Evolutionary conservation across 2,888 invertebrate species (phyloP), one percentile per base, ranked within the genome.

Genomic region (Escarpia spicata): DNA sequence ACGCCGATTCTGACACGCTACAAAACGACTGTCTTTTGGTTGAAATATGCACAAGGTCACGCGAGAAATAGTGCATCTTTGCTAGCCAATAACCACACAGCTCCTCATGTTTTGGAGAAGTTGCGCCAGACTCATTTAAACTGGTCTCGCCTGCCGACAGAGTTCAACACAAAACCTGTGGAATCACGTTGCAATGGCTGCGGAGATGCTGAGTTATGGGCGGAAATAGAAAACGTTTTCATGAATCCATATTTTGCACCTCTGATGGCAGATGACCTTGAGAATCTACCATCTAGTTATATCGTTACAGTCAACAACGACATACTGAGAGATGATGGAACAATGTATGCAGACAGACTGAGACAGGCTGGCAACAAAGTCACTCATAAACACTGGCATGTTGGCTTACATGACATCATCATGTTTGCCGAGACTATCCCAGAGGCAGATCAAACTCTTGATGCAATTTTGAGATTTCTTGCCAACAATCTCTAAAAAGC

Each of bases 231-330:
- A 44, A 94, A 93, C 8, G 94, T 94, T 93, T 92, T 96, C 10
- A 92, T 93, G 31, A 95, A 96, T 93, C 95, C 95, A 2, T 95
- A 95, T 91, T 96, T 96, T 90, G 95, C 96, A 45, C 96, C 96
- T 10, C 95, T 96, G 94, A 95, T 96, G 95, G 94, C 95, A 9
- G 94, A 92, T 4, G 94, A 96, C 92, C 93, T 96, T 19, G 93
- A 93, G 10, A 95, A 94, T 12, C 93, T 96, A 90, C 96, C 96
- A 0, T 94, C 95, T 60, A 95, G 96, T 2, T 96, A 96, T 92
- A 94, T 97, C 90, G 94, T 96, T 12, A 96, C 96, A 31, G 95
- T 96, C 58, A 96, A 96, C 91, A 96, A 95, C 94, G 97, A 97
- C 93, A 95, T 96, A 3, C 95, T 96, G 19, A 94, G 96, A 3